Base-by-base conservation (phyloP, 1,140 invertebrate species). In the Drosophila burlai region DNA sequence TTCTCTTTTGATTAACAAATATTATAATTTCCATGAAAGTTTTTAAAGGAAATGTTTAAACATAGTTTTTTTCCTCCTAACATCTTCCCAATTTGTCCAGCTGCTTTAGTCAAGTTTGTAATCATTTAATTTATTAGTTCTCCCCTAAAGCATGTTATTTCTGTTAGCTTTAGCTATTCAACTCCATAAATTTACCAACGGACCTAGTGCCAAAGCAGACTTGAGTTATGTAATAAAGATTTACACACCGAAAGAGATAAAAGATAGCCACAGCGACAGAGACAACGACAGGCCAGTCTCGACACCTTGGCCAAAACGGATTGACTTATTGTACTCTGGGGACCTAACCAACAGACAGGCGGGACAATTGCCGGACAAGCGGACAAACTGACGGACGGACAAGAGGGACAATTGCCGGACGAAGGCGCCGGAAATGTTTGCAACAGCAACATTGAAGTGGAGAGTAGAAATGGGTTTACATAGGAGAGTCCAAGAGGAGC, bases 381-480 rank as follows among this genome's bases (percentile, higher is more conserved):
- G 31, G 31, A 38, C 43, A 40, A 31, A 36, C 38, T 72, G 47
- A 40, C 31, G 71, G 47, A 40, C 31, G 71, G 47, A 34, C 38
- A 47, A 15, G 61, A 61, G 47, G 66, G 47, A 65, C 64, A 75
- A 72, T 31, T 61, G 61, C 31, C 59, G 75, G 71, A 61, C 49
- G 43, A 67, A 80, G 63, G 69, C 55, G 58, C 55, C 72, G 81
- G 81, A 83, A 83, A 80, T 83, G 76, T 76, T 81, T 72, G 63
- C 71, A 57, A 59, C 71, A 60, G 26, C 66, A 52, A 57, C 45
- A 43, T 40, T 50, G 52, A 61, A 36, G 47, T 43, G 47, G 74
- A 45, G 29, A 60, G 45, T 54, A 31, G 60, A 38, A 80, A 54
- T 34, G 16, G 24, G 31, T 31, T 65, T 42, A 42, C 34, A 21